Evolutionary conservation across 1,140 invertebrate genomes (phyloP).

Genomic region (Tetragonula clypearis): DNA sequence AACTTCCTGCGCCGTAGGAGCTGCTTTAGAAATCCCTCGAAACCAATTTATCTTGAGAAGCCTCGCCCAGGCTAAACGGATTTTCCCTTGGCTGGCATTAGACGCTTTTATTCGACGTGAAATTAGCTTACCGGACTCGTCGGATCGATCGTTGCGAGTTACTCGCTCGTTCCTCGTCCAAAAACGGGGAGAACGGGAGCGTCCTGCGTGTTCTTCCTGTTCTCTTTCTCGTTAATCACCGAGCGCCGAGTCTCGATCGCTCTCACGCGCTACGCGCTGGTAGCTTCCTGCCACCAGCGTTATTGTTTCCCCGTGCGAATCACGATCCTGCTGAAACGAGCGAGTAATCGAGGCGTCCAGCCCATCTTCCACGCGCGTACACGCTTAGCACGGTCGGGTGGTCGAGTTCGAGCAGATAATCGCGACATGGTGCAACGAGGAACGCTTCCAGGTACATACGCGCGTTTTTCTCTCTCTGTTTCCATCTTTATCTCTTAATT

Average conservation of each 20-base stretch:
- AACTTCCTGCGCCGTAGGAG: constrained; percentile 59
- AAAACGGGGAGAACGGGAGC: not conserved
- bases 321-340: constrained; percentile 12
- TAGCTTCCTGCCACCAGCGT: constrained; percentile 20
- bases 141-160: constrained; percentile 54
- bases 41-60: constrained; percentile 75
- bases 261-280: constrained; percentile 24
- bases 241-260: constrained; percentile 12
- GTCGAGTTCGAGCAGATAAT: constrained; percentile 55
- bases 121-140: constrained; percentile 67
- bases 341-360: constrained; percentile 33
- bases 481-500: too few relatives aligned
- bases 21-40: constrained; percentile 71
- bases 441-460: constrained; percentile 59
- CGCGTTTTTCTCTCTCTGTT: not conserved
- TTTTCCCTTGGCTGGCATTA: constrained; percentile 67
- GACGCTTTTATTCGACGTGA: constrained; percentile 70
- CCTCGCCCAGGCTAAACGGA: constrained; percentile 67
- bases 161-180: constrained; percentile 2
- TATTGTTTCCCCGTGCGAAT: constrained; percentile 49
- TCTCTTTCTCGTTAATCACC: too few relatives aligned
- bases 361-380: constrained; percentile 44
- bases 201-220: too few relatives aligned
- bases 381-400: constrained; percentile 25
- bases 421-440: constrained; percentile 43